Evolutionary conservation across 2,113 vertebrate species (phyloP).

Genomic region (Leuciscus idus): DNA sequence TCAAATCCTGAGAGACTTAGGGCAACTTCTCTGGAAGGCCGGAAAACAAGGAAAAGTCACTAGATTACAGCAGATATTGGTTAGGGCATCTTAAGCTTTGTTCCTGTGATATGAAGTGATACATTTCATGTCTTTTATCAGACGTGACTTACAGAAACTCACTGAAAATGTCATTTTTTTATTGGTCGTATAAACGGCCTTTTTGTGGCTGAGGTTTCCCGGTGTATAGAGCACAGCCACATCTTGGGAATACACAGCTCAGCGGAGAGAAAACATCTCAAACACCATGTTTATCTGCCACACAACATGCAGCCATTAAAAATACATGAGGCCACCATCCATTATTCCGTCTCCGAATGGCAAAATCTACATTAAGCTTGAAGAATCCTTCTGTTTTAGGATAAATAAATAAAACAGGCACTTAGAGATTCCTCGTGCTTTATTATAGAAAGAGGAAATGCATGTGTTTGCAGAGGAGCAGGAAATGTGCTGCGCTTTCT

Average conservation of each 20-base stretch:
- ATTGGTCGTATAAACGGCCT: slow-evolving; percentile 67
- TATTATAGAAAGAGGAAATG: slow-evolving; percentile 66
- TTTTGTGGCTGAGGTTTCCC: slow-evolving; percentile 63
- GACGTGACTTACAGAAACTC: slow-evolving; percentile 2
- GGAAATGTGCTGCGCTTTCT: slow-evolving; percentile 68
- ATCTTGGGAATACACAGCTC: slow-evolving; percentile 76
- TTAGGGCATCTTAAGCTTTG: neutral
- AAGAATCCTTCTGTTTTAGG: slow-evolving; percentile 80
- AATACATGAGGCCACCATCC: slow-evolving; percentile 79
- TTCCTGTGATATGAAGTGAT: neutral
- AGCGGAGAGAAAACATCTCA: slow-evolving; percentile 78
- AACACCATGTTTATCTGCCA: slow-evolving; percentile 83
- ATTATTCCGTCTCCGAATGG: slow-evolving; percentile 84
- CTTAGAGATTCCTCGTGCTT: slow-evolving; percentile 74
- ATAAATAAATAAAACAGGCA: slow-evolving; percentile 84
- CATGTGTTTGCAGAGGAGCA: slow-evolving; percentile 64
- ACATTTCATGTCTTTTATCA: neutral
- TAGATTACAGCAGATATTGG: neutral
- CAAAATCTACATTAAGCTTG: slow-evolving; percentile 78
- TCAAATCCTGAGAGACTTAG: slow-evolving; percentile 44
- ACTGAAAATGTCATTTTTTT: slow-evolving; percentile 41
- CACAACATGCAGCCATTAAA: slow-evolving; percentile 82
- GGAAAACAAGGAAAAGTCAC: neutral
- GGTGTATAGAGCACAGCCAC: slow-evolving; percentile 56
- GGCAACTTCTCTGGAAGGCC: slow-evolving; percentile 4